Conservation (phyloP, 2,113 vertebrate genomes). For the Dicerorhinus sumatrensis region DNA sequence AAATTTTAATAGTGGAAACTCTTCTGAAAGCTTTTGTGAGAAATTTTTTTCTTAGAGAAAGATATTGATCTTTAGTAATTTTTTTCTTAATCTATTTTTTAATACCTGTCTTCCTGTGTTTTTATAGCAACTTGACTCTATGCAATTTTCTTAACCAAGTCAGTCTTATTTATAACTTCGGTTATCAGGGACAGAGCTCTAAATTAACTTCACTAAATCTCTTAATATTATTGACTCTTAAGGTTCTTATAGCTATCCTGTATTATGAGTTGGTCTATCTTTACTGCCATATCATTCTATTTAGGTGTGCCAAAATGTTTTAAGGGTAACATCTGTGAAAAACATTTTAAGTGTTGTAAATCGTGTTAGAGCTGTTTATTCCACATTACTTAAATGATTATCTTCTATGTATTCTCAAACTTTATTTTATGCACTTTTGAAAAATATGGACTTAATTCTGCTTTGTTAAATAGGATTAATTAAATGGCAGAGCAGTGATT, state of each 20-base stretch:
- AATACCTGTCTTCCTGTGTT: background rate
- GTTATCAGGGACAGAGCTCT: background rate
- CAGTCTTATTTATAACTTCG: background rate
- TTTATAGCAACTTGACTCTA: background rate
- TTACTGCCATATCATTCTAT: background rate
- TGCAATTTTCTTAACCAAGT: conserved; percentile 5
- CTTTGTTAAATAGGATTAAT: background rate
- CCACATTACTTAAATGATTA: background rate
- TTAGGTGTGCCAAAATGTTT: background rate
- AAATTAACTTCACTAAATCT: background rate
- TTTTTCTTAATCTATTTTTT: conserved; percentile 31
- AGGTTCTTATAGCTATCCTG: background rate
- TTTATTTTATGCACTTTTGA: conserved; percentile 30
- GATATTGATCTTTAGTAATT: background rate
- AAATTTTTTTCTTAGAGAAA: conserved; percentile 21
- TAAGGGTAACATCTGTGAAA: background rate
- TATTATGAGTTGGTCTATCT: conserved; percentile 7
- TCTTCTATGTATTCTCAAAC: background rate
- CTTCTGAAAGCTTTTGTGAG: conserved; percentile 6
- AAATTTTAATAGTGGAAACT: background rate
- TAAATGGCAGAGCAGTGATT: conserved; percentile 26
- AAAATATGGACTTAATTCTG: conserved; percentile 41
- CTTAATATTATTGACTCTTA: background rate
- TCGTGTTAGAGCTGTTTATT: background rate
- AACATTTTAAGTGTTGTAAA: background rate